Conservation (phyloP, 2,113 vertebrate species). For the Peromyscus maniculatus region DNA sequence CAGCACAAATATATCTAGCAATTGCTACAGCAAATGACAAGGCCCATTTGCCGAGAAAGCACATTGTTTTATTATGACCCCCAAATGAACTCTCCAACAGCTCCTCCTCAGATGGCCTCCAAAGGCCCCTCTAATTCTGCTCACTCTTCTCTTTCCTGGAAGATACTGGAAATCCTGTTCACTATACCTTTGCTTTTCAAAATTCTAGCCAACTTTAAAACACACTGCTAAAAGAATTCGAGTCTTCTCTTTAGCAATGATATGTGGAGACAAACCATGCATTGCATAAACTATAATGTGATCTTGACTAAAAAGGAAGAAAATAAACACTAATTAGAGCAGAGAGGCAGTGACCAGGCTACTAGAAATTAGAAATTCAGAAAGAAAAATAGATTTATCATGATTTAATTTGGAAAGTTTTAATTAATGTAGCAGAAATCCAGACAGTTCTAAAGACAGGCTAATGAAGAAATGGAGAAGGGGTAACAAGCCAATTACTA, state of each 20-base stretch:
- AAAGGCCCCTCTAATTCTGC: background rate
- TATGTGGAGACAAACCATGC: background rate
- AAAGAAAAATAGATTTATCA: slow-evolving; percentile 38
- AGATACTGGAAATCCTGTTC: background rate
- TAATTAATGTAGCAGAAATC: slow-evolving; percentile 36
- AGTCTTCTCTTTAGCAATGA: slow-evolving; percentile 27
- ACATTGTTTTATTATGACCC: slow-evolving; percentile 41
- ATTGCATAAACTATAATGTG: slow-evolving; percentile 16
- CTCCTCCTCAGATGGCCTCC: background rate
- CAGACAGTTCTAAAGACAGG: slow-evolving; percentile 40
- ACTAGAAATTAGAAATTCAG: slow-evolving; percentile 31
- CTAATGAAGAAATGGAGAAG: slow-evolving; percentile 31
- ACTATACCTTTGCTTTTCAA: slow-evolving; percentile 27
- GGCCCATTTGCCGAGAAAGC: slow-evolving; percentile 50
- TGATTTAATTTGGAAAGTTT: slow-evolving; percentile 34
- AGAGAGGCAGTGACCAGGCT: slow-evolving; percentile 11
- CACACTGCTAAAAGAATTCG: slow-evolving; percentile 36
- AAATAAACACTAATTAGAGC: background rate
- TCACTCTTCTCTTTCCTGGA: background rate
- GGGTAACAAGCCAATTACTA: background rate
- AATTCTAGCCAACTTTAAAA: slow-evolving; percentile 25
- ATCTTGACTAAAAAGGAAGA: slow-evolving; percentile 13
- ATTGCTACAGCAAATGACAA: slow-evolving; percentile 45
- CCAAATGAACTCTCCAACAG: background rate
- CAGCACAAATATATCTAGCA: slow-evolving; percentile 48